A percentile compares a stretch with the other conserved stretches of the same genome.
These are phyloP conservation scores for Parauchenoglanis ngamensis DNA, from an alignment of 2,797 vertebrate species.

Conservation along the genomic window DNA sequence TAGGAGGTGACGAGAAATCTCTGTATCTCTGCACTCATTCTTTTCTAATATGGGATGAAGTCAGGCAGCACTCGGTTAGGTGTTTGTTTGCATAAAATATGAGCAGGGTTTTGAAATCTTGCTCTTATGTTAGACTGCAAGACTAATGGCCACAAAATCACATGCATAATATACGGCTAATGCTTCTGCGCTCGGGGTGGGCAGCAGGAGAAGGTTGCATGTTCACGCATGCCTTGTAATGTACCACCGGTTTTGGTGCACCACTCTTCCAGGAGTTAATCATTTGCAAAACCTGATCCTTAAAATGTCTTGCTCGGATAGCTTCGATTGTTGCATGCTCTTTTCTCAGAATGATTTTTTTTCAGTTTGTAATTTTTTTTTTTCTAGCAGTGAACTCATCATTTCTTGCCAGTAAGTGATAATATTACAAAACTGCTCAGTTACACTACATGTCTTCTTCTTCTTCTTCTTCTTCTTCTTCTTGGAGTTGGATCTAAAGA, in stretches of 20 bases:
- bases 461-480: neutral
- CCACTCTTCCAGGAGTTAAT: conserved; percentile 22
- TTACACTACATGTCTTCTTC: neutral
- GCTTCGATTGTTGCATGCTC: neutral
- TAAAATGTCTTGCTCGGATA: neutral
- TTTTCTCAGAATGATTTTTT: neutral
- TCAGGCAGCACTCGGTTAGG: neutral
- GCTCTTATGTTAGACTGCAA: neutral
- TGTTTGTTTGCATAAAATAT: conserved; percentile 25
- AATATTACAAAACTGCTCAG: neutral
- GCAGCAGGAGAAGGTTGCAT: neutral
- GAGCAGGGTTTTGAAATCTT: conserved; percentile 7
- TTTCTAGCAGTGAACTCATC: neutral
- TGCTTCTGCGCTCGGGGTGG: conserved; percentile 2
- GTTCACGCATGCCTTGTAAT: neutral
- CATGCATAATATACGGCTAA: neutral
- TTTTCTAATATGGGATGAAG: neutral
- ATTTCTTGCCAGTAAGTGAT: neutral
- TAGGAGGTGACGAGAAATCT: conserved; percentile 29
- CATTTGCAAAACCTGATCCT: neutral
- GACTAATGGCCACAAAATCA: conserved; percentile 3
- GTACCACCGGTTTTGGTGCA: conserved; percentile 21
- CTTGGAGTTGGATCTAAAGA: too few relatives aligned
- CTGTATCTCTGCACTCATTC: neutral
- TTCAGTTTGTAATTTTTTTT: neutral